A percentile compares a stretch with the other conserved stretches of the same genome.
Evolutionary conservation across 2,888 invertebrate species (phyloP).

Genomic region (Chrysolina oricalcia): DNA sequence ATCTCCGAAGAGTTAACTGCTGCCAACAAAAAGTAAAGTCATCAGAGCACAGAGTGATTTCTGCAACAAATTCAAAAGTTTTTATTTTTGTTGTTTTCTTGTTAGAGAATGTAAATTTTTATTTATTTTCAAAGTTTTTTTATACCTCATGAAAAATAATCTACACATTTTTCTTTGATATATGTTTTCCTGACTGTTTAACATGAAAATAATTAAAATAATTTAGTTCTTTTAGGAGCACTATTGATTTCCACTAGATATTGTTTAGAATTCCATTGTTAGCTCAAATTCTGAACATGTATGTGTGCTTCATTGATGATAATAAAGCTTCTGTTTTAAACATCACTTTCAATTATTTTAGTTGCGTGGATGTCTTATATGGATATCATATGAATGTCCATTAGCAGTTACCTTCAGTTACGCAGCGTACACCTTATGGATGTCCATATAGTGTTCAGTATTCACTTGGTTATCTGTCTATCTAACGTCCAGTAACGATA

Average conservation of each 20-base stretch:
- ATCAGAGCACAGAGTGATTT: no score
- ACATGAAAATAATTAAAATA: not conserved
- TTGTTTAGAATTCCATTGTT: not conserved
- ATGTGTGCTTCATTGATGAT: not conserved
- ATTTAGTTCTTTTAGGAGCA: not conserved
- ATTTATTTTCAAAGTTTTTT: not conserved
- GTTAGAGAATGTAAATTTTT: not conserved
- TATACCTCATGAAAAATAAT: no score
- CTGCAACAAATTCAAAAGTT: not conserved
- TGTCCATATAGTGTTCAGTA: no score
- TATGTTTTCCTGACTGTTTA: not conserved
- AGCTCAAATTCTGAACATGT: conserved; percentile 1
- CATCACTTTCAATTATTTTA: not conserved
- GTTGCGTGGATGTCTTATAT: not conserved
- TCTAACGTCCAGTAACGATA: not conserved
- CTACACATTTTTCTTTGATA: no score
- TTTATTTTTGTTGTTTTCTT: not conserved
- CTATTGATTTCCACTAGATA: not conserved
- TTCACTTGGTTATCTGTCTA: no score
- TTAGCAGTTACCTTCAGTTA: no score
- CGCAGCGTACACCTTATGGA: not conserved
- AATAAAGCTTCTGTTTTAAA: conserved; percentile 1
- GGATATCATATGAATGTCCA: not conserved
- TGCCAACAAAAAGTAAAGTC: not conserved
- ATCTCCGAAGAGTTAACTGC: not conserved